Base-by-base conservation (phyloP, 1,140 invertebrate species). In the Drosophila pectinifera region DNA sequence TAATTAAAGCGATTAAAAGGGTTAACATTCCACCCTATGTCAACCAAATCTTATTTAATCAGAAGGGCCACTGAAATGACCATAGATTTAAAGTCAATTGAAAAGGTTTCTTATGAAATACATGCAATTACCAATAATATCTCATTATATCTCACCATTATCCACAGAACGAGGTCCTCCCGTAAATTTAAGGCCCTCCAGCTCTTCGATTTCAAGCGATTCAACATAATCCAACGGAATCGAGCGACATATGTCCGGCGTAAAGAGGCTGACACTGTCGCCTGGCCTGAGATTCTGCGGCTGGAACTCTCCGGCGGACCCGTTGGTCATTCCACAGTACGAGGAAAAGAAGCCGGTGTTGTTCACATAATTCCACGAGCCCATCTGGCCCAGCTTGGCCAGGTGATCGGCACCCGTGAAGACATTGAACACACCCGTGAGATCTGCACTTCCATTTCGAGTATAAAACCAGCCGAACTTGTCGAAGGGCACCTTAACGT, bases 381-480 rank as follows among this genome's bases (percentile, higher is more conserved):
- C 92, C 28, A 96, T 92, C 13, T 94, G 93, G 0, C 96, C 96
- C 42, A 96, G 93, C 8, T 95, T 92, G 0, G 78, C 73, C 1
- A 96, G 93, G 26, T 94, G 93, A 28, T 93, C 90, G 0, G 84
- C 92, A 0, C 96, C 96, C 0, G 96, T 96, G 24, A 94, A 94
- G 91, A 97, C 95, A 75, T 96, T 96, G 77, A 94, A 95, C 34
- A 95, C 93, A 0, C 96, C 96, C 14, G 96, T 96, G 22, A 95
- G 94, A 4, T 94, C 94, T 1, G 94, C 93, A 0, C 96, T 95
- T 70, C 95, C 95, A 75, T 97, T 97, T 90, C 95, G 95, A 95
- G 94, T 94, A 91, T 96, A 97, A 92, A 97, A 97, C 94, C 96
- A 95, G 26, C 96, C 96, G 91, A 97, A 97, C 78, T 93, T 94